Base-by-base conservation (phyloP, 2,888 invertebrate species). In the Molanna angustata region DNA sequence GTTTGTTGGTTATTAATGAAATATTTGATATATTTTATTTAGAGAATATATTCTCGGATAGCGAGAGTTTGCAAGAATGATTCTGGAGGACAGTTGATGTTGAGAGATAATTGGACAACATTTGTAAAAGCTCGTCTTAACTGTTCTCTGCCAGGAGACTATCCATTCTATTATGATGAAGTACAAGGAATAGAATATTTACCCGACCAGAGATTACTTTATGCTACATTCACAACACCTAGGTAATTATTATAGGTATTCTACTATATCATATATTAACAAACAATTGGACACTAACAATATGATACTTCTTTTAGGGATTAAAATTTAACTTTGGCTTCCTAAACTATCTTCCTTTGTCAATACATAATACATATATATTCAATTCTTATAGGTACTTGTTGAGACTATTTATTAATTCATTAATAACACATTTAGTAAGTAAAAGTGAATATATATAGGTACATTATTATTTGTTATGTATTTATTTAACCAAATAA, bases 21-120 rank as follows among this genome's bases (percentile, higher is more conserved):
- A 27, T 27, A 27, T 27, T 11, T 11, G 11, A 7, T 27, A 9
- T 41, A 4, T 50, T 27, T 19, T 32, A 55, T 69, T 72, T 71
- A 91, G 91, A 84, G 81, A 62, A 81, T 94, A 31, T 94, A 92
- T 71, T 94, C 94, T 1, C 82, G 95, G 60, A 90, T 95, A 50
- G 94, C 91, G 0, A 80, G 95, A 46, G 88, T 95, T 2, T 95
- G 95, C 68, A 94, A 94, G 72, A 88, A 89, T 65, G 95, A 96
- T 67, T 76, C 80, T 2, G 90, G 90, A n/a, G 87, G 87, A 2
- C 82, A 84, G 62, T 74, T 85, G 52, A 79, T 89, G 68, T 76
- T 89, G 67, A 86, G 85, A 61, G 87, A 93, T 61, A 90, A 86
- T 61, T 95, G 94, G 94, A 90, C 91, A n/a, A 92, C 93, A 0